Conservation (phyloP, 2,113 vertebrate species). For the Butorides virescens region DNA sequence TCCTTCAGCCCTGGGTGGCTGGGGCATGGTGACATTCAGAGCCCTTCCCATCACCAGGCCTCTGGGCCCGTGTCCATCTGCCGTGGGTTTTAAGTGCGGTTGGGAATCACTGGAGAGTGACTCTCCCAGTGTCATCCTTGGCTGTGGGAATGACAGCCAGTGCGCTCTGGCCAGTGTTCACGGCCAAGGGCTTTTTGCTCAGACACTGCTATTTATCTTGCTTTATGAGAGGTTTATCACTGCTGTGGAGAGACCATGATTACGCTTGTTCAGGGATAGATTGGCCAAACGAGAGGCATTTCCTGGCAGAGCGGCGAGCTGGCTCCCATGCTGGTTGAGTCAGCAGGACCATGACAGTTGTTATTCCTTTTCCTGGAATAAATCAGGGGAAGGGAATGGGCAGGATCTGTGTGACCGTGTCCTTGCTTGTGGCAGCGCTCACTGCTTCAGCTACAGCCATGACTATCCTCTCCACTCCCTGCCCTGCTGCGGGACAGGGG, state of each 20-base stretch:
- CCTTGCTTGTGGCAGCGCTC: accelerated
- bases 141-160: background rate
- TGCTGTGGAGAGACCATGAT: background rate
- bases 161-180: background rate
- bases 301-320: background rate
- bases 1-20: background rate
- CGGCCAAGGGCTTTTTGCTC: background rate
- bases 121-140: background rate
- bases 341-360: background rate
- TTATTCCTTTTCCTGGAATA: background rate
- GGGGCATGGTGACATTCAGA: background rate
- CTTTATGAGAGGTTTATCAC: background rate
- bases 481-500: background rate
- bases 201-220: background rate
- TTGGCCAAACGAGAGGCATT: background rate
- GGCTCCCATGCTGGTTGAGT: background rate
- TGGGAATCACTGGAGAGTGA: background rate
- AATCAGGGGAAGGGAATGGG: background rate
- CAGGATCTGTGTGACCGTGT: background rate
- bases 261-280: background rate
- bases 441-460: background rate
- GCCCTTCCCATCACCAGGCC: background rate
- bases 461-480: background rate
- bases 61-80: background rate
- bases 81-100: background rate